Base-by-base conservation (phyloP, 2,888 invertebrate genomes). In the Zonitis immaculata region DNA sequence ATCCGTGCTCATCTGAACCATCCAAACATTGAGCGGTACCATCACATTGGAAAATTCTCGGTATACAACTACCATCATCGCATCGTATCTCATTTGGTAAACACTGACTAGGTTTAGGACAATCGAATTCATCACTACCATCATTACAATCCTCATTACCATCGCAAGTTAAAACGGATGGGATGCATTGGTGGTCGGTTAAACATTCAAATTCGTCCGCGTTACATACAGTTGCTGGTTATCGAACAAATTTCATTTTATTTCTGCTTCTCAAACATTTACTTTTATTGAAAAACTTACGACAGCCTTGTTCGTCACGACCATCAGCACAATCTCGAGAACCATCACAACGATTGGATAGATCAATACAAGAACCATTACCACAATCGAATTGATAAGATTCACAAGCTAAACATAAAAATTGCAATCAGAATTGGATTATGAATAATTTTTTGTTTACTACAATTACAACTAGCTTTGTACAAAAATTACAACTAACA, bases 201-300 rank as follows among this genome's bases (percentile, higher is more conserved):
- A 72, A 76, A 77, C 90, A 90, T 64, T 82, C 80, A 78, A 88
- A 89, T 76, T 89, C 80, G 60, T 82, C 80, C 54, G 80, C 78
- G 67, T 75, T 77, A 77, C 89, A 89, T 65, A 70, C 69, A 66
- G 73, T 76, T 74, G 67, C 47, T 46, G 16, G 44, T 56, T 69
- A 44, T 6, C 39, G 50, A 12, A 45, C 9, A 14, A 27, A 1
- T 27, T 9, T 1, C 9, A 1, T 9, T 30, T 30, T 43, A 7
- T 22, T 27, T 44, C 5, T 9, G n/a, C 8, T 43, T 44, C 4
- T 27, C n/a, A n/a, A n/a, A n/a, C n/a, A n/a, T n/a, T n/a, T n/a
- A n/a, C n/a, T n/a, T n/a, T n/a, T n/a, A n/a, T n/a, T n/a, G n/a
- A 0, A 27, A 30, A 20, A 49, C 62, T 61, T 76, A 78, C 72